A percentile compares a stretch with the other conserved stretches of the same genome.
Evolutionary conservation across 2,797 vertebrate genomes (phyloP).

Genomic region (Sebastes oblongus): DNA sequence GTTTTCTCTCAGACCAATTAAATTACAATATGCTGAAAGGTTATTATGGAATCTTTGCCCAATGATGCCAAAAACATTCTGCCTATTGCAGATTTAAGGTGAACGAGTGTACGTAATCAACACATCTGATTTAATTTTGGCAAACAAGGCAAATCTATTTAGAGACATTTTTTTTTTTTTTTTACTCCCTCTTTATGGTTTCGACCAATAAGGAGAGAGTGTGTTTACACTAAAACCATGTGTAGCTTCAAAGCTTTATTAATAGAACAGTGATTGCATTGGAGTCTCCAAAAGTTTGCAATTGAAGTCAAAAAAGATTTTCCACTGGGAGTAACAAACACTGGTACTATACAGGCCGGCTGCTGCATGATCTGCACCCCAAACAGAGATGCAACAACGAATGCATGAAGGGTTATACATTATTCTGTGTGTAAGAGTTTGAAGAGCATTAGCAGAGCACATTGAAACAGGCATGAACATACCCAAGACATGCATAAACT

Average conservation of each 20-base stretch:
- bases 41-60: too few species aligned
- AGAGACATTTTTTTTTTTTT: background rate
- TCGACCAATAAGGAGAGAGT: background rate
- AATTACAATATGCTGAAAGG: too few species aligned
- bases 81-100: too few species aligned
- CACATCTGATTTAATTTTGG: background rate
- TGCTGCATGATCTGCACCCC: background rate
- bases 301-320: background rate
- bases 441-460: background rate
- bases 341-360: background rate
- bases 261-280: background rate
- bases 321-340: background rate
- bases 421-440: background rate
- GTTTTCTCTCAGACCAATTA: too few species aligned
- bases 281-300: background rate
- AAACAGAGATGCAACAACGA: background rate
- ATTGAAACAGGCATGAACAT: background rate
- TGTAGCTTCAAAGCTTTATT: background rate
- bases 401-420: constrained; percentile 7
- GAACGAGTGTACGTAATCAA: background rate
- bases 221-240: background rate
- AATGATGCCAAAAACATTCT: too few species aligned
- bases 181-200: background rate
- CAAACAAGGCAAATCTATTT: background rate
- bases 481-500: background rate